Evolutionary conservation across 1,140 invertebrate species (phyloP).

Genomic region (Drosophila athabasca): DNA sequence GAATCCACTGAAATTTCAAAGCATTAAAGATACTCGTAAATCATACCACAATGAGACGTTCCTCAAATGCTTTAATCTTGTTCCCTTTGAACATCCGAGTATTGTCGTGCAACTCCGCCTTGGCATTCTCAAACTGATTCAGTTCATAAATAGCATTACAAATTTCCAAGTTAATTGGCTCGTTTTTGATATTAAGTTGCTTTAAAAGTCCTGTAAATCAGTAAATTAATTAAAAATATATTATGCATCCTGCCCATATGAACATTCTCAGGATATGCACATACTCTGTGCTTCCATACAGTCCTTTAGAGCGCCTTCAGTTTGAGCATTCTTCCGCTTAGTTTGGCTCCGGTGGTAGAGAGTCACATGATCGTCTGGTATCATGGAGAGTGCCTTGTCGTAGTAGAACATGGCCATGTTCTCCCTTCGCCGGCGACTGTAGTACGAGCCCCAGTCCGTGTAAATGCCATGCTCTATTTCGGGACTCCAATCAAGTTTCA

Average conservation of each 20-base stretch:
- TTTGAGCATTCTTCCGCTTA: conserved; percentile 55
- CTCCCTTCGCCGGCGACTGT: conserved; percentile 54
- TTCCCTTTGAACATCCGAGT: conserved; percentile 57
- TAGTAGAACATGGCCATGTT: conserved; percentile 64
- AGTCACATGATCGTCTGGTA: conserved; percentile 45
- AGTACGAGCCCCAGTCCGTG: conserved; percentile 72
- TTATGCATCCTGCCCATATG: background rate
- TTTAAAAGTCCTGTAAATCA: conserved; percentile 24
- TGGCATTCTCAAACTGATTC: conserved; percentile 68
- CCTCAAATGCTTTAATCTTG: conserved; percentile 56
- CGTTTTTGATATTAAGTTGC: conserved; percentile 5
- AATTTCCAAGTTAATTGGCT: conserved; percentile 55
- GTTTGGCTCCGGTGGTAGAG: conserved; percentile 65
- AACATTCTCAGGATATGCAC: background rate
- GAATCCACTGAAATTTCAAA: too few relatives aligned
- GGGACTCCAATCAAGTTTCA: conserved; percentile 66
- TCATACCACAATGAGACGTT: conserved; percentile 63
- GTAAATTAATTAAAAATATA: background rate
- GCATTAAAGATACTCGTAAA: background rate
- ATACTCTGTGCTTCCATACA: conserved; percentile 52
- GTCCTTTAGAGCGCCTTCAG: conserved; percentile 51
- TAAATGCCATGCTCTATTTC: conserved; percentile 68
- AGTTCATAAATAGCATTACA: conserved; percentile 70
- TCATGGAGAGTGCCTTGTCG: conserved; percentile 57
- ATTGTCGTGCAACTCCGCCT: conserved; percentile 66